A percentile compares a stretch with the other conserved stretches of the same genome.
These are phyloP conservation scores for Vicugna pacos DNA, from an alignment of 2,113 vertebrate genomes.

Conservation along the genomic window DNA sequence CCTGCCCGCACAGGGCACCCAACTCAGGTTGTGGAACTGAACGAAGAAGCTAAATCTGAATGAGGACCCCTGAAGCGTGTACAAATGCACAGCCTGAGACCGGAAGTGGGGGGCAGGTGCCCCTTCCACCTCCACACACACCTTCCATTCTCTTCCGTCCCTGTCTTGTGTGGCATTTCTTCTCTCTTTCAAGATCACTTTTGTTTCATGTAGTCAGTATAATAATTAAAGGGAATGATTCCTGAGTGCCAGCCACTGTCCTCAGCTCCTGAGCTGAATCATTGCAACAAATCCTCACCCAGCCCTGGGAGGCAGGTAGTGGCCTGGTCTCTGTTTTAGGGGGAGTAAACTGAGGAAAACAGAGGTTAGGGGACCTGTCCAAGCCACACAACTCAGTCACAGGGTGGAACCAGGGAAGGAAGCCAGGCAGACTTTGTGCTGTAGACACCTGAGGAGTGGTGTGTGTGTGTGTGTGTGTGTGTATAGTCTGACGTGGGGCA, in stretches of 20 bases:
- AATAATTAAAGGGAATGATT: background rate
- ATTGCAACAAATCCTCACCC: background rate
- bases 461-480: background rate
- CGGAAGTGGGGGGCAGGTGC: too few species aligned
- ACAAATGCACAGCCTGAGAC: background rate
- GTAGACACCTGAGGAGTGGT: fast-evolving
- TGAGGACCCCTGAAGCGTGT: background rate
- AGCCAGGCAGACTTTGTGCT: background rate
- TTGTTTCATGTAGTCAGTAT: background rate
- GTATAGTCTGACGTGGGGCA: background rate
- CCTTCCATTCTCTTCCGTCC: background rate
- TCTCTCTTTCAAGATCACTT: background rate
- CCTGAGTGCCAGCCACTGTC: background rate
- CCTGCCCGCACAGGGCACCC: background rate
- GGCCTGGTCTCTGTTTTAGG: background rate
- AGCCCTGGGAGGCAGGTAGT: too few species aligned
- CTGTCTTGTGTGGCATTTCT: background rate
- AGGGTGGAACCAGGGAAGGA: background rate
- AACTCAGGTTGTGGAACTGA: background rate
- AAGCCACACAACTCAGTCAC: background rate
- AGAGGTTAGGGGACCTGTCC: background rate
- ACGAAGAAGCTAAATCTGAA: background rate
- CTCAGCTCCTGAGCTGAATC: background rate
- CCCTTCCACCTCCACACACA: background rate
- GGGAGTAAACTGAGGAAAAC: background rate